A percentile compares a stretch with the other conserved stretches of the same genome.
Conservation (phyloP, 2,888 invertebrate genomes). For the Lasioglossum leucozonium region DNA sequence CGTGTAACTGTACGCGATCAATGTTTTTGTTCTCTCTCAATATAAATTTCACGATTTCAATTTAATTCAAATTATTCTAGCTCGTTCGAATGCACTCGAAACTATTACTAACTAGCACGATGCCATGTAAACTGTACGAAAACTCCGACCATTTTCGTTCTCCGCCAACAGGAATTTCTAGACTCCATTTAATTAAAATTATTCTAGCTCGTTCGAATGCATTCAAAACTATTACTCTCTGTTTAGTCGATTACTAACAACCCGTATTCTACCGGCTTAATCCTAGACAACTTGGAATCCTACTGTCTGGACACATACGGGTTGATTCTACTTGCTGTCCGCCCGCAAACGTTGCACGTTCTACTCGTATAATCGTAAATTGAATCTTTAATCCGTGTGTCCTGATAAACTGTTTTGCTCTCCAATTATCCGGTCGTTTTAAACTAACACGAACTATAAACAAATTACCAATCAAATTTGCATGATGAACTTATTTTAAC, state of each 20-base stretch:
- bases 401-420: not conserved
- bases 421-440: not conserved
- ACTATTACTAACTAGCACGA: not conserved
- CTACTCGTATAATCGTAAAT: not conserved
- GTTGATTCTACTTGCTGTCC: not conserved
- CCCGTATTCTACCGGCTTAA: not conserved
- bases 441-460: not conserved
- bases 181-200: not conserved
- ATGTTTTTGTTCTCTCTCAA: not conserved
- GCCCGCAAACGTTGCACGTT: not conserved
- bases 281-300: not conserved
- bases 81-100: not conserved
- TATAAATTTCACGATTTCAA: not conserved
- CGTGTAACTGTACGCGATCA: not conserved
- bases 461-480: not conserved
- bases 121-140: not conserved
- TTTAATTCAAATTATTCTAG: not conserved
- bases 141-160: not conserved
- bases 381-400: not conserved
- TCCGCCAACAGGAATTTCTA: accelerated
- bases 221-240: not conserved
- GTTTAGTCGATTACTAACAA: not conserved
- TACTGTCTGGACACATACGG: not conserved
- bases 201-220: not conserved
- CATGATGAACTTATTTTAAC: not conserved